phyloP scores from a whole-genome alignment of 1,140 invertebrate species.

The Trichonephila clavipes region DNA sequence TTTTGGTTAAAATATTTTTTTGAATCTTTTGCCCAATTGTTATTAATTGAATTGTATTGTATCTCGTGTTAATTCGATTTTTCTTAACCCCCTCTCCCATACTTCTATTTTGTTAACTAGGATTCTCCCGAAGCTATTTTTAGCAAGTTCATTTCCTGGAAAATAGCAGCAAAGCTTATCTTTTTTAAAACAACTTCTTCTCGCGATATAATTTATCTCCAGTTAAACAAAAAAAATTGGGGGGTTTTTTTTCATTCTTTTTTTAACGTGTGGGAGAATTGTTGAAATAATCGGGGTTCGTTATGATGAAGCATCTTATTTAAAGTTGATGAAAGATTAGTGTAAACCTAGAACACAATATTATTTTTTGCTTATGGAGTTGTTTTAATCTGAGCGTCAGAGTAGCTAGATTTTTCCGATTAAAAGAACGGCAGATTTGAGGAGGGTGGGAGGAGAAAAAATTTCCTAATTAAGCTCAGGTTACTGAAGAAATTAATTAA shows the following conservation, averaged over 20 bases:
- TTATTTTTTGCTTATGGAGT: not conserved
- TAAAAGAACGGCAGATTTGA: not conserved
- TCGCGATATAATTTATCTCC: not conserved
- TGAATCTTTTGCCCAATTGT: too few relatives aligned
- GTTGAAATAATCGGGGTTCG: not conserved
- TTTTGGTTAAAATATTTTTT: too few relatives aligned
- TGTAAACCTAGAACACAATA: slow-evolving; percentile 25
- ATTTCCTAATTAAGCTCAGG: not conserved
- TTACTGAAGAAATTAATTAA: slow-evolving; percentile 24
- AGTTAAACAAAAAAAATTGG: too few relatives aligned
- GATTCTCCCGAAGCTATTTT: too few relatives aligned
- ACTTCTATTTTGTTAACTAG: too few relatives aligned
- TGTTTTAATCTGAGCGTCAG: not conserved
- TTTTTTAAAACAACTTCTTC: not conserved
- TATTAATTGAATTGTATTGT: too few relatives aligned
- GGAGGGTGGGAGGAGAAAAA: not conserved
- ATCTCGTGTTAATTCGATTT: too few relatives aligned
- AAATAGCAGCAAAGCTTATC: not conserved
- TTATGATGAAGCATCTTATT: not conserved
- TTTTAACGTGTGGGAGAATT: not conserved
- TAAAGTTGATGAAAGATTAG: not conserved
- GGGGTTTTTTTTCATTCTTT: too few relatives aligned
- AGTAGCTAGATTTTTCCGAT: not conserved
- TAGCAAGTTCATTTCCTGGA: not conserved
- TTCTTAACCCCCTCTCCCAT: too few relatives aligned